Evolutionary conservation across 2,113 vertebrate species (phyloP), one percentile per base, ranked within the genome.

Genomic region (Lophura nycthemera): DNA sequence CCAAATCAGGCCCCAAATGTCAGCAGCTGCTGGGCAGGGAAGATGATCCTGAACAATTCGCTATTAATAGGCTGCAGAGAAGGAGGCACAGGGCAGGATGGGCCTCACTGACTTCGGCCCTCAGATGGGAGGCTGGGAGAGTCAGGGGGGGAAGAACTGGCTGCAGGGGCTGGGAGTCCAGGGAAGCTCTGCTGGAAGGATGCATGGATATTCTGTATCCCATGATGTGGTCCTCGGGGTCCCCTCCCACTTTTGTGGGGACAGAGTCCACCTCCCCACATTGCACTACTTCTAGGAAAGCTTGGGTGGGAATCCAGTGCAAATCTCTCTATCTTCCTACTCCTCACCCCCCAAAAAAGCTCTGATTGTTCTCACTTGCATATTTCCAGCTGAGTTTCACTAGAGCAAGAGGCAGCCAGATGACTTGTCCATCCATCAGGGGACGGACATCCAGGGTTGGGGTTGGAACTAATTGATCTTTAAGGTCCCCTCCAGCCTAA

Each of bases 21-120:
- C 96, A 96, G 91, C 96, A 96, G 94, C 94, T 96, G 96, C 96
- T 96, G 90, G 88, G 67, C 77, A 0, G 43, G 92, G 90, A 96
- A 97, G 90, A 95, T 93, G 96, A 97, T 96, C 93, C 93, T 1
- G 16, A 84, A 56, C 43, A 65, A 82, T 86, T 72, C 86, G 87
- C 95, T 95, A 95, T 95, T 90, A 95, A 96, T 97, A 97, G 95
- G 81, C 78, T 54, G 75, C 22, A 29, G 61, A 66, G 67, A 29
- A 29, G 61, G 32, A 88, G 66, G 76, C 69, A 67, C 0, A 0
- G 78, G 82, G 61, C 47, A 60, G 83, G 90, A 80, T 16, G 72
- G 82, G 29, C 21, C 34, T 93, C 1, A 2, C 24, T 79, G 54
- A 4, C 5, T 11, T 18, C 36, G 8, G 82, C 45, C 52, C 65